Evolutionary conservation across 2,797 vertebrate genomes (phyloP).

Genomic region (Acanthurus tractus): DNA sequence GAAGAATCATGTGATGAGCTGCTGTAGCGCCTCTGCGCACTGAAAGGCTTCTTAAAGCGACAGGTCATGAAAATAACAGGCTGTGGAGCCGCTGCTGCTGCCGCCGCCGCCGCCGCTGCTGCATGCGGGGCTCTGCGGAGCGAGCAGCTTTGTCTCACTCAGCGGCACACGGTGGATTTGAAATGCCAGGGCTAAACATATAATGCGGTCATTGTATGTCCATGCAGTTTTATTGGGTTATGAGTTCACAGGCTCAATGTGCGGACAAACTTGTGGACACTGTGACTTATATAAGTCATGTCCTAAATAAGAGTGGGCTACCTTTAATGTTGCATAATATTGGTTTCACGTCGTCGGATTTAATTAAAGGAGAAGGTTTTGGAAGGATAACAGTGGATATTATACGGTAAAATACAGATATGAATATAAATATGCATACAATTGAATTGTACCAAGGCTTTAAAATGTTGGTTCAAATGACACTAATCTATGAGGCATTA

Average conservation of each 20-base stretch:
- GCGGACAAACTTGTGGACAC: background rate
- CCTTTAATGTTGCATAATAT: constrained; percentile 50
- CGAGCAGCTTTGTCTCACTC: background rate
- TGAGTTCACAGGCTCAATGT: no score
- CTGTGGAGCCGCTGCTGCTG: background rate
- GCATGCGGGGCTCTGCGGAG: constrained; percentile 36
- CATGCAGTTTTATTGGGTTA: no score
- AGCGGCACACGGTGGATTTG: no score
- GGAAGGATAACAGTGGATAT: background rate
- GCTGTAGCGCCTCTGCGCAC: constrained; percentile 73
- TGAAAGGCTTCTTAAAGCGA: constrained; percentile 82
- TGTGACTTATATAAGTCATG: constrained; percentile 41
- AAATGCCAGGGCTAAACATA: no score
- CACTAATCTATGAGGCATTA: background rate
- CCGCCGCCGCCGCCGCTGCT: background rate
- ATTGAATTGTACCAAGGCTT: no score
- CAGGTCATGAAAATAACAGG: constrained; percentile 44
- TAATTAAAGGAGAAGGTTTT: background rate
- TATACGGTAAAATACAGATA: no score
- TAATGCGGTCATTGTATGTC: background rate
- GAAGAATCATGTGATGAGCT: constrained; percentile 89
- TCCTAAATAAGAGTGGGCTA: constrained; percentile 27
- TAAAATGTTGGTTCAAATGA: background rate
- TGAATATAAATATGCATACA: no score
- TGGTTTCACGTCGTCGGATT: constrained; percentile 7